Evolutionary conservation across 2,113 vertebrate species (phyloP).

Genomic region (Choloepus hoffmanni): DNA sequence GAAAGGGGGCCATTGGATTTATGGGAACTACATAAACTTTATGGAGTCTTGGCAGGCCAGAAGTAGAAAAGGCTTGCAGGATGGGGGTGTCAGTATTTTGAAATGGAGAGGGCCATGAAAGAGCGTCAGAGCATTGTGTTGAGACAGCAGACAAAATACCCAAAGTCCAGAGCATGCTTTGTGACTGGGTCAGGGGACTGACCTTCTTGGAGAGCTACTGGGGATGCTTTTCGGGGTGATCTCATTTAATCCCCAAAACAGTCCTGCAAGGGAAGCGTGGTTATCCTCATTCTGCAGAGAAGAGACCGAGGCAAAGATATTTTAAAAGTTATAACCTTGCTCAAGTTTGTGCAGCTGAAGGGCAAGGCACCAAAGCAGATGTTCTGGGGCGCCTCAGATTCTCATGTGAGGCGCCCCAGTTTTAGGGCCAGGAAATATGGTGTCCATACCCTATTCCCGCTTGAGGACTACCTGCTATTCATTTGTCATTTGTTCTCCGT

Average conservation of each 20-base stretch:
- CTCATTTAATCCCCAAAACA: rapidly evolving
- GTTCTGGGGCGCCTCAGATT: background rate
- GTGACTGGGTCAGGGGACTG: rapidly evolving
- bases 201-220: background rate
- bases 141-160: background rate
- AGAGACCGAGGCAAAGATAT: background rate
- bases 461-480: background rate
- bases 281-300: background rate
- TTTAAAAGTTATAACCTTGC: background rate
- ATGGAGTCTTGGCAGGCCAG: conserved; percentile 81
- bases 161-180: background rate
- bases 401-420: rapidly evolving
- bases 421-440: background rate
- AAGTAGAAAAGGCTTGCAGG: conserved; percentile 72
- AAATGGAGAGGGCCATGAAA: conserved; percentile 68
- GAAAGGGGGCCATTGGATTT: conserved; percentile 84
- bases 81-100: background rate
- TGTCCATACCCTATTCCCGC: background rate
- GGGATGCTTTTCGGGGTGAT: background rate
- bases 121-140: conserved; percentile 40
- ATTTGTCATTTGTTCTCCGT: background rate
- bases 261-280: background rate
- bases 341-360: background rate
- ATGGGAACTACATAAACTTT: conserved; percentile 87
- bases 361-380: rapidly evolving